phyloP scores from a whole-genome alignment of 2,113 vertebrate genomes.

The Tringa solitaria region DNA sequence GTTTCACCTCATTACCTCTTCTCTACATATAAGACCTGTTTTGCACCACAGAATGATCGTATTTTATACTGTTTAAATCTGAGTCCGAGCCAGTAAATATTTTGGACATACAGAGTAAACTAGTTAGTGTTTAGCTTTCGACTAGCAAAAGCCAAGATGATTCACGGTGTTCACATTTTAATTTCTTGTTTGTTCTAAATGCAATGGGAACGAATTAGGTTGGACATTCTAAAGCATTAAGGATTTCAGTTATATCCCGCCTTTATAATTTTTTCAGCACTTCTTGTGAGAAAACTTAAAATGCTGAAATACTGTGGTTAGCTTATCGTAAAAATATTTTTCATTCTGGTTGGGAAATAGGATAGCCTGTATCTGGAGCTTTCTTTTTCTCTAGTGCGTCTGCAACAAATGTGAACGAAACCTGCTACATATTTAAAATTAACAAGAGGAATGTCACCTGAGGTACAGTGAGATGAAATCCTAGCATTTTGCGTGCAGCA shows the following conservation, averaged over 20 bases:
- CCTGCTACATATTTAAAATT: rapidly evolving
- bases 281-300: background rate
- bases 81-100: conserved; percentile 24
- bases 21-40: background rate
- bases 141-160: background rate
- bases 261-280: background rate
- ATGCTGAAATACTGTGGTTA: background rate
- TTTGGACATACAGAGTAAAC: background rate
- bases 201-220: background rate
- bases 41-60: background rate
- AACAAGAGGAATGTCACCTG: background rate
- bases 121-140: conserved; percentile 2
- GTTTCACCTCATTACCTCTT: conserved; percentile 28
- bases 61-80: background rate
- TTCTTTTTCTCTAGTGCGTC: background rate
- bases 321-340: background rate
- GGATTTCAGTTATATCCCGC: background rate
- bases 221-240: background rate
- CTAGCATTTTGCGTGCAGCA: background rate
- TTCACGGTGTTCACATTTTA: background rate
- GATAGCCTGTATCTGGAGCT: background rate
- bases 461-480: background rate
- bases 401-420: background rate
- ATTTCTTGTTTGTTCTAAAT: background rate
- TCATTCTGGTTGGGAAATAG: background rate